Conservation (phyloP, 2,797 vertebrate species). For the Fringilla coelebs region DNA sequence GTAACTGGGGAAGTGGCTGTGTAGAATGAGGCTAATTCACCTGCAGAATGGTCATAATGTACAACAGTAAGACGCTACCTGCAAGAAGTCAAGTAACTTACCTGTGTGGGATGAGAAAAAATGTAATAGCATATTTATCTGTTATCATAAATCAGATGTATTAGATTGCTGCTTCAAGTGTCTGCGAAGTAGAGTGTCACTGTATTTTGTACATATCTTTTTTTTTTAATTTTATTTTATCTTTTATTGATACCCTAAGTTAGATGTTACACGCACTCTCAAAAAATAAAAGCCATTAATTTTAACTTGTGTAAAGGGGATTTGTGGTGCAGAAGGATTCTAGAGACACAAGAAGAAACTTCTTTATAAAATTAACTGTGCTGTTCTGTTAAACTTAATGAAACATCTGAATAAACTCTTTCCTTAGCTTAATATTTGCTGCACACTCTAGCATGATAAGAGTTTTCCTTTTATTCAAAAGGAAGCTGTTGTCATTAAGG, state of each 20-base stretch:
- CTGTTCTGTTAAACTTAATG: not conserved
- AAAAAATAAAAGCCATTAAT: not conserved
- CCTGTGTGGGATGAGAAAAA: not conserved
- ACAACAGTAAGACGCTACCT: not conserved
- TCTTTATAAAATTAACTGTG: not conserved
- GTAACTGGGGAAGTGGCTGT: not conserved
- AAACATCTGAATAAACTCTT: not conserved
- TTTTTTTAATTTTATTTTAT: not conserved
- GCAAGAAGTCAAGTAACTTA: not conserved
- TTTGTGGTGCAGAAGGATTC: not conserved
- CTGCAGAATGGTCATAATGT: not conserved
- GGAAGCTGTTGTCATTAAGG: not conserved
- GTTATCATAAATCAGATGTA: not conserved
- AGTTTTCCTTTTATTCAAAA: not conserved
- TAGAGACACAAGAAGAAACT: not conserved
- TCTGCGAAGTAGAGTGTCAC: not conserved
- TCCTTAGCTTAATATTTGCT: not conserved
- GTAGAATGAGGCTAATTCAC: not conserved
- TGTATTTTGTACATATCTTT: fast-evolving
- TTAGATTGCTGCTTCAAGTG: not conserved
- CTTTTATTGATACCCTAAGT: not conserved
- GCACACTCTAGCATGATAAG: not conserved
- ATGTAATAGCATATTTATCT: not conserved
- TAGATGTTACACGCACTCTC: not conserved
- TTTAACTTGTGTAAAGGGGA: not conserved